Evolutionary conservation across 2,888 invertebrate genomes (phyloP).

Genomic region (Liposcelis brunnea): DNA sequence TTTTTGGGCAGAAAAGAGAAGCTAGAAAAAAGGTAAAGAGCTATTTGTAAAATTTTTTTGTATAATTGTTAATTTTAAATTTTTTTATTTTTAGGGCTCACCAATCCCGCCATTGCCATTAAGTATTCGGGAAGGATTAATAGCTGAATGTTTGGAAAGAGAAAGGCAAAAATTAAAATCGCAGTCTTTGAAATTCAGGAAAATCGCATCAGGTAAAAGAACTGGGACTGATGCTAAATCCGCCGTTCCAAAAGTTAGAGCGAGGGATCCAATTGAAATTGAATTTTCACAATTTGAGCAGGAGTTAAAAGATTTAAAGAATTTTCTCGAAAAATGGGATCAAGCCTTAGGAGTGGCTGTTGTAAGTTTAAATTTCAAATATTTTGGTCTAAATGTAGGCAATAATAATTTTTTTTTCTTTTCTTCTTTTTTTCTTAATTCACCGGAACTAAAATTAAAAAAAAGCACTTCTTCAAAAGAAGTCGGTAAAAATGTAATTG

Average conservation of each 20-base stretch:
- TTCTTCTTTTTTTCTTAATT: neutral
- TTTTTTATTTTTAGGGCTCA: too few species aligned
- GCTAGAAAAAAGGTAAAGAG: neutral
- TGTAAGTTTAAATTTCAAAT: too few species aligned
- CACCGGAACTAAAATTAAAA: neutral
- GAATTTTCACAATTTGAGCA: neutral
- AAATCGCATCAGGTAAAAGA: too few species aligned
- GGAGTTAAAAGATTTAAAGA: slow-evolving; percentile 4
- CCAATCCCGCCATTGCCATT: too few species aligned
- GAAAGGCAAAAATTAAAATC: neutral
- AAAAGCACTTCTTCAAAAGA: slow-evolving; percentile 4
- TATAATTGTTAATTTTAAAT: too few species aligned
- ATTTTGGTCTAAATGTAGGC: too few species aligned
- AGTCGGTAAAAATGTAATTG: too few species aligned
- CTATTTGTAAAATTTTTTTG: too few species aligned
- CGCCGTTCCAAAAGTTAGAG: too few species aligned
- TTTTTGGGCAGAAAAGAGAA: too few species aligned
- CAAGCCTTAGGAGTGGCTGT: neutral
- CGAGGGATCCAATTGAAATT: slow-evolving; percentile 3
- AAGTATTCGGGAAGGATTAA: neutral
- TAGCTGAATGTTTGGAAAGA: neutral
- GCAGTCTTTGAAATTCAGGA: too few species aligned
- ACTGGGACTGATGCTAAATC: neutral
- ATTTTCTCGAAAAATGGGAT: slow-evolving; percentile 11
- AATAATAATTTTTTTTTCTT: too few species aligned